Evolutionary conservation across 2,888 invertebrate species (phyloP).

Genomic region (Blastobasis lacticolella): DNA sequence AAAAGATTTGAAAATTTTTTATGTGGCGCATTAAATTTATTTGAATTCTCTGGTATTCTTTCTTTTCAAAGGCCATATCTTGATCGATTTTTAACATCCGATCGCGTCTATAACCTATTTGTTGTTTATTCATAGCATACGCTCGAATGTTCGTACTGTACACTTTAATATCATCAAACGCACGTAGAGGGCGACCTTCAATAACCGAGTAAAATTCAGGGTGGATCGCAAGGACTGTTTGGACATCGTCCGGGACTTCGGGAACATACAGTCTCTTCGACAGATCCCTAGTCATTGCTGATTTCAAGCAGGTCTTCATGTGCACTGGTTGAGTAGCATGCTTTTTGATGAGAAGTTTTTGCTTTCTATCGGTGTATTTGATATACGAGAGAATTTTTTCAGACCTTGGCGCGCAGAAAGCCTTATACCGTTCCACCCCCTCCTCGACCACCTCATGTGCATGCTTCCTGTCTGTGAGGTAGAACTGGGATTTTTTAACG

Average conservation of each 20-base stretch:
- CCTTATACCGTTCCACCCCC: conserved; percentile 31
- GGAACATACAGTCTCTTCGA: conserved; percentile 73
- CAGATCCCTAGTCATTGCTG: conserved; percentile 66
- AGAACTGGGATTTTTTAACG: conserved; percentile 60
- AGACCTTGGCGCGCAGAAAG: conserved; percentile 53
- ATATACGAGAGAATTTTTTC: conserved; percentile 62
- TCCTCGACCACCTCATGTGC: conserved; percentile 26
- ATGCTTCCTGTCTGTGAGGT: conserved; percentile 58
- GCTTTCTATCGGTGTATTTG: conserved; percentile 58
- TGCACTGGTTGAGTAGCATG: conserved; percentile 45
- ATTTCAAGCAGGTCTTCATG: conserved; percentile 53
- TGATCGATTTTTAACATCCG: conserved; percentile 53
- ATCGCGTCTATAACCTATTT: conserved; percentile 62
- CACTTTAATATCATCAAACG: conserved; percentile 72
- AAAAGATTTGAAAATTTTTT: conserved; percentile 57
- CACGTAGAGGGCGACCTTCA: conserved; percentile 74
- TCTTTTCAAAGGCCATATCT: conserved; percentile 42
- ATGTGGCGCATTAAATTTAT: conserved; percentile 50
- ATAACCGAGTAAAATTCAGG: conserved; percentile 78
- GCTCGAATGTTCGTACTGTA: conserved; percentile 71
- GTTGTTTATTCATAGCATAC: conserved; percentile 66
- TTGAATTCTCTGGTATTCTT: conserved; percentile 38
- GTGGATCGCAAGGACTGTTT: conserved; percentile 77
- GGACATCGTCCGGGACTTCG: conserved; percentile 68
- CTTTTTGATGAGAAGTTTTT: conserved; percentile 38